A percentile compares a stretch with the other conserved stretches of the same genome.
phyloP scores from a whole-genome alignment of 2,888 invertebrate species.

The Eudasyphora cyanicolor region DNA sequence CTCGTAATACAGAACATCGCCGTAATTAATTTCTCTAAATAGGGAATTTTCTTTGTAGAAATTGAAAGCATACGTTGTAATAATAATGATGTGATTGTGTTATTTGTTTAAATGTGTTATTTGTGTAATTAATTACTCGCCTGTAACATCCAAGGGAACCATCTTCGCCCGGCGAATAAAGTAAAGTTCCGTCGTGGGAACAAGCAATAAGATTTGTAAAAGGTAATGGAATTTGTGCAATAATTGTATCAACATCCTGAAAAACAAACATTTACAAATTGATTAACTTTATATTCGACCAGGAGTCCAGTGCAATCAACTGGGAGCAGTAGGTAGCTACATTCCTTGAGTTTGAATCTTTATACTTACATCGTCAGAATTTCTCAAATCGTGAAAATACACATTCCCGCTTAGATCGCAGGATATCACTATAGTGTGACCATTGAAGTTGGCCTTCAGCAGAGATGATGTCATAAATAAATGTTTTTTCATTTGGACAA shows the following conservation, averaged over 20 bases:
- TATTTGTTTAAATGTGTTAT: too few relatives aligned
- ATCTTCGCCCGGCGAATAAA: constrained; percentile 76
- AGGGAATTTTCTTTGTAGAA: too few relatives aligned
- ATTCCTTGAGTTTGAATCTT: too few relatives aligned
- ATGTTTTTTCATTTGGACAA: constrained; percentile 73
- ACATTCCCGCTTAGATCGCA: constrained; percentile 79
- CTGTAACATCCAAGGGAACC: constrained; percentile 77
- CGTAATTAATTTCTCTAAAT: too few relatives aligned
- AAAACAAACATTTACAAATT: neutral
- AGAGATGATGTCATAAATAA: constrained; percentile 75
- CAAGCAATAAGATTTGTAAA: constrained; percentile 77
- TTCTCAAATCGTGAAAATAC: constrained; percentile 74
- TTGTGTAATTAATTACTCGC: constrained; percentile 52
- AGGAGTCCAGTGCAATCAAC: too few relatives aligned
- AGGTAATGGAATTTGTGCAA: constrained; percentile 77
- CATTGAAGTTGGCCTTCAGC: constrained; percentile 69
- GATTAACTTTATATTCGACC: neutral
- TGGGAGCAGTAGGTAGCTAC: too few relatives aligned
- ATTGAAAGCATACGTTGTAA: too few relatives aligned
- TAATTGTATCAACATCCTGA: constrained; percentile 73
- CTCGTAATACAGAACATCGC: too few relatives aligned
- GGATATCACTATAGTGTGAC: constrained; percentile 74
- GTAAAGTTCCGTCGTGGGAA: constrained; percentile 73
- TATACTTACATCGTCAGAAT: constrained; percentile 69
- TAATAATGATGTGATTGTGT: too few relatives aligned